Evolutionary conservation across 2,888 invertebrate species (phyloP), one percentile per base, ranked within the genome.

Genomic region (Tetanocera ferruginea): DNA sequence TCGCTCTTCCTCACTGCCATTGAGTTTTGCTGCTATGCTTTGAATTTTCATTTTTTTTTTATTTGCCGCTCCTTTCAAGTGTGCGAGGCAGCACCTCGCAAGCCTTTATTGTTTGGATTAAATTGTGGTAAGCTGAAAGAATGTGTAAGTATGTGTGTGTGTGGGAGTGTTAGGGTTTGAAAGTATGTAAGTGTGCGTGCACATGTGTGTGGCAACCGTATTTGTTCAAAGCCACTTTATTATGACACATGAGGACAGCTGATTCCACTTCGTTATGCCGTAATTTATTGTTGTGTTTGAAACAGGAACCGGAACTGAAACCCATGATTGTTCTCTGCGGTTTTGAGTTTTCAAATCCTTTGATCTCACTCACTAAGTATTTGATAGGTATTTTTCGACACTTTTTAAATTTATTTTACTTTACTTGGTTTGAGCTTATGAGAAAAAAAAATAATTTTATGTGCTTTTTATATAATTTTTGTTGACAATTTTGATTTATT

Each of bases 171-270:
- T n/a, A n/a, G n/a, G n/a, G n/a, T n/a, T n/a, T n/a, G n/a, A n/a
- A n/a, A n/a, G n/a, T 43, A 14, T 37, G 37, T 37, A 6, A 6
- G 55, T 55, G 55, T 55, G 28, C 2, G 67, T 67, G 43, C 8
- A 34, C n/a, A 0, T 5, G 49, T 43, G 67, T 64, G 31, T 17
- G n/a, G 49, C 23, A 17, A 28, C 25, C 19, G 23, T 28, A 28
- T 60, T 43, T 43, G 43, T 51, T 23, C 28, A 11, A 25, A 51
- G 69, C 69, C 51, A 51, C 69, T 69, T 69, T 69, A 69, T 69
- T 69, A 69, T 51, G 51, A 17, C 23, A 19, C 37, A 28, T 34
- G 64, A 34, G 25, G 64, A 34, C 31, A 34, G 64, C 37, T 11
- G 34, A 19, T n/a, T 11, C 31, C 28, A n/a, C 52, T 37, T 37